phyloP scores from a whole-genome alignment of 2,113 vertebrate species.

The Ailurus styani region DNA sequence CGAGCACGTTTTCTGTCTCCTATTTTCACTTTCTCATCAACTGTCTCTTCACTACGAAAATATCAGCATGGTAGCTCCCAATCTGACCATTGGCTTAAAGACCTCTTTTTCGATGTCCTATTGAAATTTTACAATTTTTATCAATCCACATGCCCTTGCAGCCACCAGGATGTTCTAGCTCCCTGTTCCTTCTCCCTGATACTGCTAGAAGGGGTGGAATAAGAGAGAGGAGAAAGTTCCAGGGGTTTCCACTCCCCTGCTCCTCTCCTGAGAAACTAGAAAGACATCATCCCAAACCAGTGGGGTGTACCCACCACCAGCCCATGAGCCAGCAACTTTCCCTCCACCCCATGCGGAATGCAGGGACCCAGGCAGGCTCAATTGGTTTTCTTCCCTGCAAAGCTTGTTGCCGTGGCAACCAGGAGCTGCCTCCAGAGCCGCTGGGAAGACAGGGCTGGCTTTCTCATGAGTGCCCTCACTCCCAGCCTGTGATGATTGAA shows the following conservation, averaged over 20 bases:
- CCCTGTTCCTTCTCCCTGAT: not conserved
- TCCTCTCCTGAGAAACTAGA: not conserved
- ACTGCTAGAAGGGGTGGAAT: not conserved
- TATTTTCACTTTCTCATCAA: slow-evolving; percentile 53
- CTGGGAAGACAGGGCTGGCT: not conserved
- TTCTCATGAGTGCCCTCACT: not conserved
- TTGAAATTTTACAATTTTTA: not conserved
- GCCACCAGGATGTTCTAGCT: not conserved
- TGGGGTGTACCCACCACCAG: not conserved
- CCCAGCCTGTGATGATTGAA: not conserved
- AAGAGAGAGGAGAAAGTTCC: not conserved
- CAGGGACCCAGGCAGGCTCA: not conserved
- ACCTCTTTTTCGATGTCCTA: not conserved
- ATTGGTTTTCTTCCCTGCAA: not conserved
- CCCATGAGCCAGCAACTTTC: not conserved
- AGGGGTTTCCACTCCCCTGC: not conserved
- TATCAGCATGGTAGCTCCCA: not conserved
- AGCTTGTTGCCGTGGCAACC: not conserved
- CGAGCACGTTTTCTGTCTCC: slow-evolving; percentile 6
- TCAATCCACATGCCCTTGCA: not conserved
- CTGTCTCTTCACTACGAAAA: slow-evolving; percentile 26
- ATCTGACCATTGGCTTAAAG: not conserved
- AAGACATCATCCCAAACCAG: not conserved
- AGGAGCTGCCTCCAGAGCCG: not conserved
- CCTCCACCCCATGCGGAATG: not conserved